Evolutionary conservation across 2,113 vertebrate species (phyloP).

Genomic region (Salvelinus namaycush): DNA sequence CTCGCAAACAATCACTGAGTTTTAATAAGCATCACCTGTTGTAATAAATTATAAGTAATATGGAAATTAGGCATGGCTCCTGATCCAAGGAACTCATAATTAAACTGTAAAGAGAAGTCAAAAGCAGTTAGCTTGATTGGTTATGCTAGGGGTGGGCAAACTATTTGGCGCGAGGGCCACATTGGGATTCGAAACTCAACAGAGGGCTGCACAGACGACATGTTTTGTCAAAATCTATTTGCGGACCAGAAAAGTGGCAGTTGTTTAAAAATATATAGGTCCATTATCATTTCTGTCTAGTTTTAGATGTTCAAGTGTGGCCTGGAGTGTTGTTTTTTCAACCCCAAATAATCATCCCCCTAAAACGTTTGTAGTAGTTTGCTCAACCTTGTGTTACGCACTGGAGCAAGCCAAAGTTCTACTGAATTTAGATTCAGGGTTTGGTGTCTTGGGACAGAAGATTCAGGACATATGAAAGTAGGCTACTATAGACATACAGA

Average conservation of each 20-base stretch:
- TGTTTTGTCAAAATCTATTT: no score
- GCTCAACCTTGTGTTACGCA: slow-evolving; percentile 34
- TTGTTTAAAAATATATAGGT: no score
- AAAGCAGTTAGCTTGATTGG: slow-evolving; percentile 51
- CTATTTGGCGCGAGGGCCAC: no score
- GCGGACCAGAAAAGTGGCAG: no score
- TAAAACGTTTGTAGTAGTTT: no score
- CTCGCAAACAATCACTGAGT: neutral
- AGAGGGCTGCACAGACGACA: no score
- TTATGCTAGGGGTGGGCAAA: slow-evolving; percentile 8
- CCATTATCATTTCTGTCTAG: no score
- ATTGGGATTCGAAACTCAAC: no score
- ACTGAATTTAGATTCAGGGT: slow-evolving; percentile 17
- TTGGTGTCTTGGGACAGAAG: neutral
- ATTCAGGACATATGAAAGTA: neutral
- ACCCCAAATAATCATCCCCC: no score
- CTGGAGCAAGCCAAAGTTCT: slow-evolving; percentile 15
- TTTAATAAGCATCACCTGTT: neutral
- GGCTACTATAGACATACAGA: neutral
- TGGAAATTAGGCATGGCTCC: slow-evolving; percentile 31
- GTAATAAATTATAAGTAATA: neutral
- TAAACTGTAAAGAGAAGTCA: slow-evolving; percentile 19
- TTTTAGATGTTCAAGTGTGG: no score
- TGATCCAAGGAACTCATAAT: slow-evolving; percentile 31
- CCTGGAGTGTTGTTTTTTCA: no score